Evolutionary conservation across 2,888 invertebrate species (phyloP).

Genomic region (Archips xylosteana): DNA sequence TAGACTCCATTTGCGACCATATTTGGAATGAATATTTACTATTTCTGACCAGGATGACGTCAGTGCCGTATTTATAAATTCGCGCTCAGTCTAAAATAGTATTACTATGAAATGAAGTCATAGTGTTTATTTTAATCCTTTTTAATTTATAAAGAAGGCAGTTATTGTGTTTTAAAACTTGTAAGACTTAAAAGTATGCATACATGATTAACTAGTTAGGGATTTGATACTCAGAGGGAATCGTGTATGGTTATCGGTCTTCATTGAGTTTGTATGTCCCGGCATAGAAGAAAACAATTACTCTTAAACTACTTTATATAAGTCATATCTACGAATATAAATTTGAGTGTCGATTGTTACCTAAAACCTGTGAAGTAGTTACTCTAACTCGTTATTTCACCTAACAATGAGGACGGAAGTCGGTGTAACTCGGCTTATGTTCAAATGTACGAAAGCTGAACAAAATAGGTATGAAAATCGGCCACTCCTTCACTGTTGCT

Average conservation of each 20-base stretch:
- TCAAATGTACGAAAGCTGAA: slow-evolving; percentile 9
- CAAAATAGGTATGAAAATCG: slow-evolving; percentile 29
- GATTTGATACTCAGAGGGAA: too few relatives aligned
- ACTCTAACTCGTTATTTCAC: neutral
- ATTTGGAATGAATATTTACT: slow-evolving; percentile 43
- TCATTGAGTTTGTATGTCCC: too few relatives aligned
- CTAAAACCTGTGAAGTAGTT: too few relatives aligned
- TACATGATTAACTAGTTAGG: too few relatives aligned
- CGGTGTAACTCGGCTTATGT: slow-evolving; percentile 1
- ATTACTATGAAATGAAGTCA: neutral
- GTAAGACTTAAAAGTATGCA: too few relatives aligned
- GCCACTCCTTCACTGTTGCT: slow-evolving; percentile 58
- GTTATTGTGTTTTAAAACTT: too few relatives aligned
- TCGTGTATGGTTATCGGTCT: too few relatives aligned
- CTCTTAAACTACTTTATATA: neutral
- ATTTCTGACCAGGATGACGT: slow-evolving; percentile 38
- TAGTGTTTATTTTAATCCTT: neutral
- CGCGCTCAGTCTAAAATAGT: neutral
- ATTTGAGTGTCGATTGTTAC: too few relatives aligned
- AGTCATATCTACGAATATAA: neutral
- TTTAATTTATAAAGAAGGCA: too few relatives aligned
- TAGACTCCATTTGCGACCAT: slow-evolving; percentile 45
- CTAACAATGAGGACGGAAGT: neutral
- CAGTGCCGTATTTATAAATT: slow-evolving; percentile 15
- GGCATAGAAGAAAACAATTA: too few relatives aligned